Base-by-base conservation (phyloP, 1,140 invertebrate genomes). In the Drosophila mojavensis region DNA sequence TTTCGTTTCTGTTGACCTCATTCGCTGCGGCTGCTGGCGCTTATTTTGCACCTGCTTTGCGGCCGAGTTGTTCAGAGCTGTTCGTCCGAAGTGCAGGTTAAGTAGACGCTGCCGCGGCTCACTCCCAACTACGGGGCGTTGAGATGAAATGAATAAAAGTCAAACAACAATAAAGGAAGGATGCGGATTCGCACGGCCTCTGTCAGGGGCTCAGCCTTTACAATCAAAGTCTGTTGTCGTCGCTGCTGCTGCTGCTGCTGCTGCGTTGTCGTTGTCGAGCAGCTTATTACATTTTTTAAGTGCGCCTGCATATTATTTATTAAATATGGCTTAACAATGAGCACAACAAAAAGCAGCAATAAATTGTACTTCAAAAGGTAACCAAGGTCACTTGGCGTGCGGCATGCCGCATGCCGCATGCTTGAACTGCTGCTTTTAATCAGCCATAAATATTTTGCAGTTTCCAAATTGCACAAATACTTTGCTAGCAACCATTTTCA, bases 251-350 rank as follows among this genome's bases (percentile, higher is more conserved):
- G 39, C 17, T 48, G 5, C 41, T 26, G 48, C 2, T 50, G 43
- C 7, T 7, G 43, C 43, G 43, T 17, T 47, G 43, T 51, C 51
- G 43, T 56, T 55, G 74, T 50, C 54, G 33, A 58, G 72, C 39
- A 55, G 81, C 69, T 88, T 88, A 86, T 86, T 86, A 81, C 69
- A 77, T 86, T 86, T 88, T 85, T 88, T 58, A 75, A 86, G 83
- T 78, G 71, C 53, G 55, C 60, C 64, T 51, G 72, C 70, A 51
- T 72, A 71, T 83, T 88, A 88, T 83, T 88, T 83, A 88, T 79
- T 67, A 55, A 78, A 56, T 56, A 28, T 28, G 48, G 41, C 30
- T 39, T 15, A 56, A 47, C 75, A 53, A 54, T 13, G 36, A 45
- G 59, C 43, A 39, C 24, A 48, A 45, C 43, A 68, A 60, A 39